phyloP scores from a whole-genome alignment of 2,113 vertebrate genomes.

The Eleginops maclovinus region DNA sequence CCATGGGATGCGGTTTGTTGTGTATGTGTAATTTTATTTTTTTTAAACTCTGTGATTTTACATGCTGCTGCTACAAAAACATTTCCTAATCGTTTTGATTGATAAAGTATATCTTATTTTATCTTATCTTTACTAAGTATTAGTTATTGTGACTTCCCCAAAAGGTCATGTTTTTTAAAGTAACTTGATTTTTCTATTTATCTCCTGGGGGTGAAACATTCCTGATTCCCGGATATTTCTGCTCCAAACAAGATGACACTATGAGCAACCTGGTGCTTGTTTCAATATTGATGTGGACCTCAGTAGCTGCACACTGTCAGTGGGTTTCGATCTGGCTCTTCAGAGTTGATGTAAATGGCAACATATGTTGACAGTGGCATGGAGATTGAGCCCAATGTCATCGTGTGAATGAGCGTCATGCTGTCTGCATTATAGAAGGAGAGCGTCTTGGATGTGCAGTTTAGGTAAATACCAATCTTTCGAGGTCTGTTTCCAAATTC shows the following conservation, averaged over 20 bases:
- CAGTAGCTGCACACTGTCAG: conserved; percentile 53
- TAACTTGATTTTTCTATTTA: neutral
- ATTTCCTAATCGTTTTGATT: no score
- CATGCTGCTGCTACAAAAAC: no score
- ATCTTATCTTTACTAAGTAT: no score
- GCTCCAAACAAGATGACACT: neutral
- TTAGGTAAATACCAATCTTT: conserved; percentile 63
- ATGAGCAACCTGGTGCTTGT: no score
- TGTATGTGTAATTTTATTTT: no score
- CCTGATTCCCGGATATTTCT: neutral
- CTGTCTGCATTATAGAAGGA: conserved; percentile 69
- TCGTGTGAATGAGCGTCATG: conserved; percentile 51
- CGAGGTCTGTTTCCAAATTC: conserved; percentile 2
- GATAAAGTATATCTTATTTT: no score
- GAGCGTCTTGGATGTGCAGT: conserved; percentile 46
- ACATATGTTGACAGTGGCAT: conserved; percentile 38
- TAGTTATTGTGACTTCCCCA: no score
- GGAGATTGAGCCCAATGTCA: neutral
- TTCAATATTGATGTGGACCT: neutral
- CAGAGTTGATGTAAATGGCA: neutral
- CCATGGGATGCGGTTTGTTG: no score
- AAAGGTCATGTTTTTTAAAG: no score
- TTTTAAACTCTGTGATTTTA: no score
- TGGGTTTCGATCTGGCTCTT: conserved; percentile 1
- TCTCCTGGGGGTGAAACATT: neutral